phyloP scores from a whole-genome alignment of 1,140 invertebrate genomes.

The Hydropsyche tenuis region DNA sequence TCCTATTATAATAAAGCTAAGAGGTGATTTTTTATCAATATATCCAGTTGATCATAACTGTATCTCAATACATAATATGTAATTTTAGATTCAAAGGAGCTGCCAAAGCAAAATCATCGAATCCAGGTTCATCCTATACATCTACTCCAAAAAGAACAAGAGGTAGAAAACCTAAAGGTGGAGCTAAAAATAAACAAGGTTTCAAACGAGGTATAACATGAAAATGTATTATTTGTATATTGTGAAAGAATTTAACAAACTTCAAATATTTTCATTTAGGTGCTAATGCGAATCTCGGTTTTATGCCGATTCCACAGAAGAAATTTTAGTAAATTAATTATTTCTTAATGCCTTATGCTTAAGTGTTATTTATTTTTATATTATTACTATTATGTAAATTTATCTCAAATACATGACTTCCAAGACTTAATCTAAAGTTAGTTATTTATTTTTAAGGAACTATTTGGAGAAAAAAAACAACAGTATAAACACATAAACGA shows the following conservation, averaged over 20 bases:
- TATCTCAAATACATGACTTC: too few relatives aligned
- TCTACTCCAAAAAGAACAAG: constrained; percentile 4
- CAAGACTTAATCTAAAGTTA: not conserved
- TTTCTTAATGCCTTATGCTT: not conserved
- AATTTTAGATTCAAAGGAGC: constrained; percentile 41
- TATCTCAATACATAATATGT: too few relatives aligned
- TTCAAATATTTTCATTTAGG: constrained; percentile 11
- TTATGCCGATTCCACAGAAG: constrained; percentile 46
- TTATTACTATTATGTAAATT: too few relatives aligned
- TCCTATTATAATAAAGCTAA: constrained; percentile 31
- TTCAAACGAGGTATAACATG: too few relatives aligned
- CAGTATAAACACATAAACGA: too few relatives aligned
- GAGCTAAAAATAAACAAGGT: not conserved
- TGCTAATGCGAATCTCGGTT: constrained; percentile 33
- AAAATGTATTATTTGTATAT: not conserved
- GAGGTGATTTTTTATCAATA: constrained; percentile 29
- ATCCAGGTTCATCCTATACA: constrained; percentile 38
- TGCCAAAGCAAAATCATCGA: constrained; percentile 2
- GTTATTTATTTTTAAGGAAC: not conserved
- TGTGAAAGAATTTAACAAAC: too few relatives aligned
- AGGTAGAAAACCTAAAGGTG: constrained; percentile 10
- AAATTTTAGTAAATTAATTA: not conserved
- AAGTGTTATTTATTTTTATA: not conserved
- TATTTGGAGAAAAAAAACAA: too few relatives aligned
- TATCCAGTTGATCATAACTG: not conserved